Base-by-base conservation (phyloP, 2,888 invertebrate genomes). In the Xestia sexstrigata region DNA sequence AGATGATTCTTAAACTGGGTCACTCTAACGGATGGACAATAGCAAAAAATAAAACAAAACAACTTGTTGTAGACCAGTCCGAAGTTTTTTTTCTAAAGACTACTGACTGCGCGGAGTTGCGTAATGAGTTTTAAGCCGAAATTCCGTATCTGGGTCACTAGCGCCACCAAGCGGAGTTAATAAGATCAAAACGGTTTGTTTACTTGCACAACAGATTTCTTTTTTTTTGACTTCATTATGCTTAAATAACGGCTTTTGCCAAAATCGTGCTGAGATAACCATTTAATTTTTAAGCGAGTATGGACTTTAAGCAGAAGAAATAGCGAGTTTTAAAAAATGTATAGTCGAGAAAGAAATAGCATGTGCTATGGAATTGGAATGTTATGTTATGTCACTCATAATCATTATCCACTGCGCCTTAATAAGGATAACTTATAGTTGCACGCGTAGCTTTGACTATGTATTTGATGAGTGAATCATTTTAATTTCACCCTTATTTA, bases 151-250 rank as follows among this genome's bases (percentile, higher is more conserved):
- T 91, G 83, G 93, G 92, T 87, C 92, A 89, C 79, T 82, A 88
- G 84, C 87, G 84, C 86, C 83, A 75, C 78, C 78, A 80, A 79
- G 76, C 89, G 78, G 76, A 84, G 78, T 82, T 84, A 89, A 90
- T 74, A 91, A 91, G 86, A 90, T 83, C 89, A 90, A 90, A 91
- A 90, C 87, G 87, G 79, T 90, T 89, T 90, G 87, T 90, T 90
- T 86, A 88, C 90, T 93, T 92, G 86, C 91, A 91, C 92, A 93
- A 93, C 87, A 71, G 82, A 82, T 85, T 87, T 87, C 83, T 88
- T 89, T 87, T 89, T 84, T 82, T 79, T 85, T 80, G 76, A 11
- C 73, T 79, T 84, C 63, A 74, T 79, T 81, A 73, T 74, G 72
- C 80, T 86, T 80, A 80, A 85, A 85, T 86, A 88, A 88, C 87